Conservation (phyloP, 2,888 invertebrate species). For the Lagria hirta region DNA sequence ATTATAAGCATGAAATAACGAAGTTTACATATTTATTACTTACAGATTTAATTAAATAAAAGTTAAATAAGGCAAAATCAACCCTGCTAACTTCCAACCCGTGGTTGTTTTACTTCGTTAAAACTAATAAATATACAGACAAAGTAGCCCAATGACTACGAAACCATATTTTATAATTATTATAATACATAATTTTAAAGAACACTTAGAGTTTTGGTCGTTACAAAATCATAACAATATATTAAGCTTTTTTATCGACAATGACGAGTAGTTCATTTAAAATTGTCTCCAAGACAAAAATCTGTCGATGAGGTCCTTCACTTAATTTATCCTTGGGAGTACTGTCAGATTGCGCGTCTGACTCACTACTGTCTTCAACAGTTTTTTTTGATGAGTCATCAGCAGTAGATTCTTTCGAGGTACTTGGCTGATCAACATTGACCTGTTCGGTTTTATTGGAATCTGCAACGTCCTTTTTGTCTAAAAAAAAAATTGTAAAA, state of each 20-base stretch:
- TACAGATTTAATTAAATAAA: conserved; percentile 19
- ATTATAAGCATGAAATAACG: conserved; percentile 20
- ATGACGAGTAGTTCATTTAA: conserved; percentile 51
- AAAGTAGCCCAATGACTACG: too few species aligned
- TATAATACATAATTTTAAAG: too few species aligned
- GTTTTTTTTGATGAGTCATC: too few species aligned
- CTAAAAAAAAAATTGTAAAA: conserved; percentile 5
- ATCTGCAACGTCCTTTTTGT: conserved; percentile 3
- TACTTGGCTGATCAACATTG: conserved; percentile 38
- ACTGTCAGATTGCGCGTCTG: conserved; percentile 45
- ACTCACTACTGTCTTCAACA: conserved; percentile 38
- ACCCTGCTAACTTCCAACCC: conserved; percentile 22
- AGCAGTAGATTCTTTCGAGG: conserved; percentile 36
- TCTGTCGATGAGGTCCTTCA: conserved; percentile 33
- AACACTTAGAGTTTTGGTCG: conserved; percentile 36
- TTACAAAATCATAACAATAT: conserved; percentile 30
- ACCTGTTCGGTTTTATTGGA: conserved; percentile 19
- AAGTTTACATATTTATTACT: conserved; percentile 10
- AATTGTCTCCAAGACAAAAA: conserved; percentile 45
- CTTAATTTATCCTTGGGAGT: conserved; percentile 40
- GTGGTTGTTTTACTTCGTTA: conserved; percentile 3
- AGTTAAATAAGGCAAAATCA: conserved; percentile 23
- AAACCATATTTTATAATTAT: too few species aligned
- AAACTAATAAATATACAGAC: conserved; percentile 14
- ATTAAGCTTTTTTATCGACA: conserved; percentile 49